Conservation (phyloP, 2,113 vertebrate species). For the Oncorhynchus masou region DNA sequence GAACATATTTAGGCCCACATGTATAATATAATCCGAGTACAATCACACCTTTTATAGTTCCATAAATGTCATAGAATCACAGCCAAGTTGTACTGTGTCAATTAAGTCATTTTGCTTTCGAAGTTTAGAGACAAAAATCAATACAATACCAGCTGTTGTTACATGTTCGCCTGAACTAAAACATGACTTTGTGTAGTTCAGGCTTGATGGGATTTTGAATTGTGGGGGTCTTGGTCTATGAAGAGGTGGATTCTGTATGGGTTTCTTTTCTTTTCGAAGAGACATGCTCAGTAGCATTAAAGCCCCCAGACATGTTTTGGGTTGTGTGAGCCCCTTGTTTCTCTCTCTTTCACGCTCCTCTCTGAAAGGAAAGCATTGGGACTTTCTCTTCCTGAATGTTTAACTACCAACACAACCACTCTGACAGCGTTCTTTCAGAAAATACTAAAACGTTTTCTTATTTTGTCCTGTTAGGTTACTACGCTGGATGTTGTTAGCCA, state of each 20-base stretch:
- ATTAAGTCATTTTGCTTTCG: too few relatives aligned
- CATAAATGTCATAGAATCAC: too few relatives aligned
- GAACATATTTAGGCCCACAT: too few relatives aligned
- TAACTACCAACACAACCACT: conserved; percentile 45
- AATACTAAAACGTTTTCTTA: conserved; percentile 36
- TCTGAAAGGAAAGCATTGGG: conserved; percentile 61
- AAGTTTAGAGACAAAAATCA: too few relatives aligned
- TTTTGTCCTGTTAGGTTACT: conserved; percentile 8
- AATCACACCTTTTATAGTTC: background rate
- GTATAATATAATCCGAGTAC: background rate
- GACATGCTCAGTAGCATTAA: conserved; percentile 1
- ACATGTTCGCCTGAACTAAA: background rate
- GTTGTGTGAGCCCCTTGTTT: conserved; percentile 48
- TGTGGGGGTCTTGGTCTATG: background rate
- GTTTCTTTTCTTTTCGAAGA: background rate
- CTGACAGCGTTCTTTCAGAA: conserved; percentile 44
- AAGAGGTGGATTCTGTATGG: background rate
- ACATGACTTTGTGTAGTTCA: background rate
- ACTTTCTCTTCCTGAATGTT: conserved; percentile 42
- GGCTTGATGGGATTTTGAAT: background rate
- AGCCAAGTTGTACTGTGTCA: too few relatives aligned
- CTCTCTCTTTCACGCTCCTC: conserved; percentile 25
- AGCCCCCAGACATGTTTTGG: conserved; percentile 41
- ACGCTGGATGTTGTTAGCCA: background rate
- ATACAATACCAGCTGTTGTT: background rate